Evolutionary conservation across 2,888 invertebrate genomes (phyloP), one percentile per base, ranked within the genome.

Genomic region (Acanthacorydalis orientalis): DNA sequence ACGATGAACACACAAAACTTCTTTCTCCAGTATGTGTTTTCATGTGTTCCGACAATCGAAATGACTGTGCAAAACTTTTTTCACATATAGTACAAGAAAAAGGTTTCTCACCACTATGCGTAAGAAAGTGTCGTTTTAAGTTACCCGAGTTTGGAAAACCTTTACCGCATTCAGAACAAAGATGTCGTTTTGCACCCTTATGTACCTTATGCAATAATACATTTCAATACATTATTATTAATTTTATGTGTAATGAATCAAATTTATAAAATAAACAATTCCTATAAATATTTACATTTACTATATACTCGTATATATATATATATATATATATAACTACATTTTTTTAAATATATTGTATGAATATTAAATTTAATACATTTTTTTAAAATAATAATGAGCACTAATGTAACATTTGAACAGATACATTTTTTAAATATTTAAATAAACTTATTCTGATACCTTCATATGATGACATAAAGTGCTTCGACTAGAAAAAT

Each of bases 71-170:
- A 53, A 62, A 63, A 2, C 64, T 57, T 53, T 66, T 67, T 2
- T 59, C 62, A 51, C 67, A 67, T 48, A 63, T 51, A 51, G 63
- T 61, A 51, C 67, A 67, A 4, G 55, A 56, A 53, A 65, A 67
- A 14, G 66, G 65, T 51, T 61, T 64, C 54, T 66, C 67, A 4
- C 66, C 67, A 6, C 65, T 67, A 51, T 67, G 67, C 4, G 61
- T 64, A 14, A 64, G 53, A 35, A 64, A 49, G 52, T 67, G 65
- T 39, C 66, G 53, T 34, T 61, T 64, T 44, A 65, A 53, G 52
- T 65, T 65, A 52, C 65, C 65, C 1, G 65, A 64, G 35, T 65
- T 55, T 7, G 59, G 54, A 53, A 67, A 67, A 32, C 60, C 61
- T 56, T 67, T 67, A 4, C 64, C 65, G 52, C 65, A 65, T 52